These are phyloP conservation scores for Apocheima hispidaria DNA, from an alignment of 2,888 invertebrate genomes.

Conservation along the genomic window DNA sequence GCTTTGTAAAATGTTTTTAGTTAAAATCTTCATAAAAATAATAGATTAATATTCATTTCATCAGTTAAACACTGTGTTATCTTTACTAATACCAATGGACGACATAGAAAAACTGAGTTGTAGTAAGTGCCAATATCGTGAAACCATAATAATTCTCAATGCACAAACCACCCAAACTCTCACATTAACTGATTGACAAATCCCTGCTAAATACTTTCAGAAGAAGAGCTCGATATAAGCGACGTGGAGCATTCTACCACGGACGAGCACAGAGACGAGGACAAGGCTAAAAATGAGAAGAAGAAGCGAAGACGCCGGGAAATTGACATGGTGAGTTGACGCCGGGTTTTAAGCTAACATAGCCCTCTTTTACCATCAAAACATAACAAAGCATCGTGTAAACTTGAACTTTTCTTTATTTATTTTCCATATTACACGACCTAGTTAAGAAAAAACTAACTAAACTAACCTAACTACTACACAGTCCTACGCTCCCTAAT, in stretches of 20 bases:
- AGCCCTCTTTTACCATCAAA: background rate
- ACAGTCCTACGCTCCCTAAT: conserved; percentile 16
- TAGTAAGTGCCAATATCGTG: conserved; percentile 62
- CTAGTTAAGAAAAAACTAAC: background rate
- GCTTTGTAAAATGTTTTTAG: too few relatives aligned
- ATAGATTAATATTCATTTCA: background rate
- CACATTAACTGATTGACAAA: conserved; percentile 1
- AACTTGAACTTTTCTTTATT: background rate
- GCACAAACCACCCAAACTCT: too few relatives aligned
- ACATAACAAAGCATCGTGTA: background rate
- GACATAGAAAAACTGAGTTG: conserved; percentile 78
- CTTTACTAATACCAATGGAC: conserved; percentile 57
- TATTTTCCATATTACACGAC: background rate
- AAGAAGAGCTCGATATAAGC: conserved; percentile 79
- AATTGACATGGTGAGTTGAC: conserved; percentile 71
- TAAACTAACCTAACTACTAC: background rate
- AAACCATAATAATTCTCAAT: background rate
- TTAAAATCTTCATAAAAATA: background rate
- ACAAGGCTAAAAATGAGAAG: conserved; percentile 69
- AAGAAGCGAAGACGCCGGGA: conserved; percentile 77
- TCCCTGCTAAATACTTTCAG: conserved; percentile 49
- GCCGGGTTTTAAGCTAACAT: background rate
- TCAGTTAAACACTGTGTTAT: background rate
- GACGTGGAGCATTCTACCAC: conserved; percentile 77
- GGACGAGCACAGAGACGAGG: conserved; percentile 75